Evolutionary conservation across 2,113 vertebrate genomes (phyloP).

Genomic region (Casuarius casuarius): DNA sequence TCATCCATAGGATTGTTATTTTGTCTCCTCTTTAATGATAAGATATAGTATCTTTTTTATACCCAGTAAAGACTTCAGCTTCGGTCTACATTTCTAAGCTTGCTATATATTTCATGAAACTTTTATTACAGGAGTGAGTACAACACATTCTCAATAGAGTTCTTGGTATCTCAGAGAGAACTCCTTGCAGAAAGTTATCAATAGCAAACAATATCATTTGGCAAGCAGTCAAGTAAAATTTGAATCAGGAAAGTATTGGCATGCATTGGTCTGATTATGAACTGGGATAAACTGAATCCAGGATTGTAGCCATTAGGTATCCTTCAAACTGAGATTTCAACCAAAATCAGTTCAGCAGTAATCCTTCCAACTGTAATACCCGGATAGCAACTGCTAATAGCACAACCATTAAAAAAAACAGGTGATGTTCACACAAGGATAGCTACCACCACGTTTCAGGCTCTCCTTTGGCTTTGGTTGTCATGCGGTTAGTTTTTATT

Average conservation of each 20-base stretch:
- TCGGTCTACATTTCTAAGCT: background rate
- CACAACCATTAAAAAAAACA: fast-evolving
- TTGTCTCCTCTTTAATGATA: background rate
- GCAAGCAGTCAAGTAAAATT: background rate
- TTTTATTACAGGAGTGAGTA: background rate
- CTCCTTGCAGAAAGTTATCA: background rate
- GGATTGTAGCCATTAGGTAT: background rate
- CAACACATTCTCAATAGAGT: background rate
- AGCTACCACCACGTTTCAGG: background rate
- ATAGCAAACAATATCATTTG: background rate
- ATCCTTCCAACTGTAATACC: background rate
- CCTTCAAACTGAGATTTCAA: background rate
- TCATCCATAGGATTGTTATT: background rate
- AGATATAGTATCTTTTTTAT: background rate
- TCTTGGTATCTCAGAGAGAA: background rate
- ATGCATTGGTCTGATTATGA: background rate
- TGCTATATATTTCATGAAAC: background rate
- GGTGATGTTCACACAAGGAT: background rate
- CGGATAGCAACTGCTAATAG: background rate
- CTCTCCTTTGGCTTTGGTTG: background rate
- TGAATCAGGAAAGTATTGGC: background rate
- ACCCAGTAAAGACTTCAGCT: background rate
- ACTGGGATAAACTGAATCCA: background rate
- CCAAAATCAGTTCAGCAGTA: background rate
- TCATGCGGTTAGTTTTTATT: background rate